Conservation (phyloP, 2,113 vertebrate species). For the Otus sunia region DNA sequence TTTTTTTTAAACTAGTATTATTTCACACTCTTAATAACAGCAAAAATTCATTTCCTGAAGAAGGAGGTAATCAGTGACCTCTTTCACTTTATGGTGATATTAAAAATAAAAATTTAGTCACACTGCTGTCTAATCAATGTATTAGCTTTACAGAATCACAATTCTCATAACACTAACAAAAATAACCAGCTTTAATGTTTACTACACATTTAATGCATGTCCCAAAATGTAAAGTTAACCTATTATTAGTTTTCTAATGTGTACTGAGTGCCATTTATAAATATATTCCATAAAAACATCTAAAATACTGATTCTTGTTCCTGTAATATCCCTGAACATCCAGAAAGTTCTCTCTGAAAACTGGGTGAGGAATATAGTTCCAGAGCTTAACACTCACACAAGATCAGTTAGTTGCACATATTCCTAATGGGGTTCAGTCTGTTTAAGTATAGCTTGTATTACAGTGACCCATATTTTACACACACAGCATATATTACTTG, state of each 20-base stretch:
- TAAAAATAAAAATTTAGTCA: neutral
- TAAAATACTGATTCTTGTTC: slow-evolving; percentile 41
- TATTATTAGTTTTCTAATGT: neutral
- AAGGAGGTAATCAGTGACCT: neutral
- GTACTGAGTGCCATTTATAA: neutral
- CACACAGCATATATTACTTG: slow-evolving; percentile 59
- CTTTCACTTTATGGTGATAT: neutral
- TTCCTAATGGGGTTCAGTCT: slow-evolving; percentile 56
- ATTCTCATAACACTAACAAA: slow-evolving; percentile 38
- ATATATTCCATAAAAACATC: slow-evolving; percentile 41
- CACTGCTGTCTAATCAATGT: neutral
- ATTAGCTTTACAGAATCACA: neutral
- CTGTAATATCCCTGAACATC: slow-evolving; percentile 44
- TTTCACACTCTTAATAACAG: neutral
- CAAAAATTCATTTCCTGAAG: neutral
- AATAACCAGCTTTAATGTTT: slow-evolving; percentile 19
- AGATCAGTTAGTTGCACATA: slow-evolving; percentile 27
- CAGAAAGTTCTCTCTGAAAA: slow-evolving; percentile 46
- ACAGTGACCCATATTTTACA: slow-evolving; percentile 69
- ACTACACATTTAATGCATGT: neutral
- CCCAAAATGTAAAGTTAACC: slow-evolving; percentile 29
- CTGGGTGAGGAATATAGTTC: slow-evolving; percentile 66
- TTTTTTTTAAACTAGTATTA: neutral
- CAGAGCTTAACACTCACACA: slow-evolving; percentile 58
- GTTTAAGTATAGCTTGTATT: slow-evolving; percentile 54